A percentile compares a stretch with the other conserved stretches of the same genome.
Evolutionary conservation across 2,888 invertebrate genomes (phyloP).

Genomic region (Onthophagus sagittarius): DNA sequence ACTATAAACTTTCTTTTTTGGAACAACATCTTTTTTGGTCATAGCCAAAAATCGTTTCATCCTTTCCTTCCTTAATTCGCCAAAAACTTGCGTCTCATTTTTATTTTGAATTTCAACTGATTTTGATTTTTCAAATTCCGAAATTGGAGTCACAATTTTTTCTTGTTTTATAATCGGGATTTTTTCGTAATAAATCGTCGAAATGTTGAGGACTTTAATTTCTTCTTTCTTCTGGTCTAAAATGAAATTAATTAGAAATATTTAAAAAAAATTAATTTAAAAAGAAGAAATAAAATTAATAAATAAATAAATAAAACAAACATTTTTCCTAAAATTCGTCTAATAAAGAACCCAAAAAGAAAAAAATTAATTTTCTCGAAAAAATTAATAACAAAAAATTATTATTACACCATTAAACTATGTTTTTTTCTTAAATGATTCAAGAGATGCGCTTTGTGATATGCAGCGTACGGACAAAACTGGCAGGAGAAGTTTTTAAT

Average conservation of each 20-base stretch:
- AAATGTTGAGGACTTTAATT: neutral
- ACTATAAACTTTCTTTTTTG: slow-evolving; percentile 30
- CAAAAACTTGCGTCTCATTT: too few species aligned
- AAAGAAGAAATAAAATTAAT: too few species aligned
- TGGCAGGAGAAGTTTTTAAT: slow-evolving; percentile 61
- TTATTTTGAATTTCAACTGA: neutral
- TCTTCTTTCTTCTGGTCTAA: slow-evolving; percentile 4
- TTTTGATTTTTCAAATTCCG: neutral
- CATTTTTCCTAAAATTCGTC: neutral
- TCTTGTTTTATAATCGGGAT: neutral
- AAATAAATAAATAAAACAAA: neutral
- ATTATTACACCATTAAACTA: neutral
- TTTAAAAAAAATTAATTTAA: neutral
- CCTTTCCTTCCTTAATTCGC: slow-evolving; percentile 40
- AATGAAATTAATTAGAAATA: neutral
- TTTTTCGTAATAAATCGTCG: neutral
- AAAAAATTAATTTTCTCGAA: neutral
- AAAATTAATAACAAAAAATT: neutral
- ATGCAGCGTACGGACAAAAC: slow-evolving; percentile 59
- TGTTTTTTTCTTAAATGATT: slow-evolving; percentile 15
- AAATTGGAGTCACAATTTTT: neutral
- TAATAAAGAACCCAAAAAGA: neutral
- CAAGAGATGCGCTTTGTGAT: slow-evolving; percentile 57
- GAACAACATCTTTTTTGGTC: slow-evolving; percentile 35
- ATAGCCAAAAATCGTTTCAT: slow-evolving; percentile 40